Base-by-base conservation (phyloP, 2,113 vertebrate genomes). In the Choloepus hoffmanni region DNA sequence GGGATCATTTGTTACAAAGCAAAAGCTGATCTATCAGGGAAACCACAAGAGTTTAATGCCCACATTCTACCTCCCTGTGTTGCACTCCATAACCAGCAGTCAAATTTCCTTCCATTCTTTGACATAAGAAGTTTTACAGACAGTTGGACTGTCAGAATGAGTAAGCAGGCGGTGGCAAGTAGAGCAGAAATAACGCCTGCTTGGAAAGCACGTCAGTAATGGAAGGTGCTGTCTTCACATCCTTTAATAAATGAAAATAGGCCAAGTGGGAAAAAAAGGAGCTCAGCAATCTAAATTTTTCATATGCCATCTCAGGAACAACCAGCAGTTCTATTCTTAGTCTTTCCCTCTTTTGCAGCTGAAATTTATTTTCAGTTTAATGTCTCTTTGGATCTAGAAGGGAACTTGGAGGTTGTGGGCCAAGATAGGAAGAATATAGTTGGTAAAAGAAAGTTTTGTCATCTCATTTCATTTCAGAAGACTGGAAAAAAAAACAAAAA, bases 181-280 rank as follows among this genome's bases (percentile, higher is more conserved):
- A 93, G 93, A 97, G 95, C 92, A 91, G 93, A 97, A 95, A 89
- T 40, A 91, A 96, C 93, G 86, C 70, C 45, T 14, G 63, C 85
- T 96, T 28, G 19, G 79, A 93, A 97, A 89, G 60, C 89, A 50
- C 3, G 0, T 95, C 72, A 26, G 43, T 79, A 77, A 97, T 87
- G 89, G 92, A 94, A 82, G 85, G 60, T 81, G n/a, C 85, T 87
- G 53, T 60, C 96, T 96, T 89, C 65, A 62, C 13, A 62, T 96
- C 73, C 81, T 92, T 93, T 89, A 94, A 96, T 97, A 86, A 95
- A 89, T 86, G 78, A 96, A 98, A 97, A 92, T 89, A 97, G 95
- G 94, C 89, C 95, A 95, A 92, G 86, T 90, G 73, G 77, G 65
- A 72, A 89, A 95, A 88, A 94, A 96, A 81, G 82, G 89, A 96